Evolutionary conservation across 92 coral and sea anemone species (phyloP).

Genomic region (Metridium senile): DNA sequence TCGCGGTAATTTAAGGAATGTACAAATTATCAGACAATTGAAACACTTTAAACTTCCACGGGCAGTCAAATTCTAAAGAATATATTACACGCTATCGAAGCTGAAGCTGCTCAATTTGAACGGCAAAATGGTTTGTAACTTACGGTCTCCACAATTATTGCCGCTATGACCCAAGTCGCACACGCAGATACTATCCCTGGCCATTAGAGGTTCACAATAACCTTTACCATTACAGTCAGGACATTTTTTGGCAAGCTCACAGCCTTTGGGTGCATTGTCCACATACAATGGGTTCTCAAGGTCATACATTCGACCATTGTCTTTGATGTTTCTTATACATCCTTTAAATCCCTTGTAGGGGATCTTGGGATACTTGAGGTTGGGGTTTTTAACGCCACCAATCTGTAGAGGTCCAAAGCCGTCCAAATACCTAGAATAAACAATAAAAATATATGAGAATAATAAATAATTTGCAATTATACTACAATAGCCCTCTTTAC

Average conservation of each 20-base stretch:
- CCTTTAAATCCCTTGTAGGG: constrained; percentile 76
- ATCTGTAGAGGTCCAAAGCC: constrained; percentile 99
- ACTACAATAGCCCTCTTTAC: no score
- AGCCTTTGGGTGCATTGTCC: constrained; percentile 77
- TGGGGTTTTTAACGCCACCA: constrained; percentile 77
- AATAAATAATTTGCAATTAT: no score
- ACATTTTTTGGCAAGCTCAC: constrained; percentile 67
- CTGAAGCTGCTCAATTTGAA: no score
- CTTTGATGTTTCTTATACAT: constrained; percentile 81
- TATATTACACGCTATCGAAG: no score
- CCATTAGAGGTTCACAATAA: constrained; percentile 85
- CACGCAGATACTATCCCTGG: constrained; percentile 74
- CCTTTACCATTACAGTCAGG: constrained; percentile 83
- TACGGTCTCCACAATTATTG: constrained; percentile 75
- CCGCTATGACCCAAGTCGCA: constrained; percentile 86
- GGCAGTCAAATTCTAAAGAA: no score
- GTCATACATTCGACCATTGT: constrained; percentile 82
- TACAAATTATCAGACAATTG: no score
- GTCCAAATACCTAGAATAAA: constrained; percentile 66
- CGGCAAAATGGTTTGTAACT: constrained; percentile 28
- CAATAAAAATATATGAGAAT: background rate
- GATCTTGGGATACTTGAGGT: constrained; percentile 63
- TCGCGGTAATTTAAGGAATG: no score
- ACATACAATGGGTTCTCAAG: constrained; percentile 71
- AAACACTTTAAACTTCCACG: no score